These are phyloP conservation scores for Glyphotaelius pellucidus DNA, from an alignment of 2,888 invertebrate species.

Conservation along the genomic window DNA sequence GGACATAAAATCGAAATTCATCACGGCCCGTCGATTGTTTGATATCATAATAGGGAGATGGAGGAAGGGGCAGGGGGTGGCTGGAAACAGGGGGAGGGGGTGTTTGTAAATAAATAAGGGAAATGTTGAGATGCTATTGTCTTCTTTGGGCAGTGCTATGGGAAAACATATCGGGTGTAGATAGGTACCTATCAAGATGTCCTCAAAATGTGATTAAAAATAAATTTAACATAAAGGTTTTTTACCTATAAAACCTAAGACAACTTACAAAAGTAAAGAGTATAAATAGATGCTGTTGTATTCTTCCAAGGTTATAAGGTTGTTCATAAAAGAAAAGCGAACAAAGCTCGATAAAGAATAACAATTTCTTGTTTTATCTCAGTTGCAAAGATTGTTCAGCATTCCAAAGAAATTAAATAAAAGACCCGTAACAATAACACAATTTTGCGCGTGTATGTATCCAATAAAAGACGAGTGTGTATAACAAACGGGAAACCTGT, in stretches of 20 bases:
- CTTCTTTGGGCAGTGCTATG: conserved; percentile 20
- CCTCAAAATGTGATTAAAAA: conserved; percentile 2
- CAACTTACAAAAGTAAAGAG: not conserved
- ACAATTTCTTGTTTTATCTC: not conserved
- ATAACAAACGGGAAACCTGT: conserved; percentile 42
- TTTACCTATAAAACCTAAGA: not conserved
- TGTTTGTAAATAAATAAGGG: conserved; percentile 48
- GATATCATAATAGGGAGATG: conserved; percentile 71
- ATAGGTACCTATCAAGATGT: not conserved
- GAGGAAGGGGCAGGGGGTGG: conserved; percentile 26
- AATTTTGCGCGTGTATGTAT: not conserved
- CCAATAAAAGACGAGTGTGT: not conserved
- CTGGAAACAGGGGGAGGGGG: conserved; percentile 15
- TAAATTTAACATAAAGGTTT: not conserved
- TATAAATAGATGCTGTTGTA: not conserved
- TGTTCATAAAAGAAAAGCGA: conserved; percentile 3
- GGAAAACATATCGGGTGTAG: not conserved
- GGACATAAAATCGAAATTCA: conserved; percentile 78
- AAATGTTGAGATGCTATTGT: conserved; percentile 47
- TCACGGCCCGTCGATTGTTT: conserved; percentile 76
- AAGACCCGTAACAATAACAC: not conserved
- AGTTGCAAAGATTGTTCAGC: not conserved
- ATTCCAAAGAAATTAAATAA: not conserved
- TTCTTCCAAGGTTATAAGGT: not conserved
- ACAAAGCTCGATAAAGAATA: not conserved